Conservation (phyloP, 2,888 invertebrate species). For the Agriopis marginaria region DNA sequence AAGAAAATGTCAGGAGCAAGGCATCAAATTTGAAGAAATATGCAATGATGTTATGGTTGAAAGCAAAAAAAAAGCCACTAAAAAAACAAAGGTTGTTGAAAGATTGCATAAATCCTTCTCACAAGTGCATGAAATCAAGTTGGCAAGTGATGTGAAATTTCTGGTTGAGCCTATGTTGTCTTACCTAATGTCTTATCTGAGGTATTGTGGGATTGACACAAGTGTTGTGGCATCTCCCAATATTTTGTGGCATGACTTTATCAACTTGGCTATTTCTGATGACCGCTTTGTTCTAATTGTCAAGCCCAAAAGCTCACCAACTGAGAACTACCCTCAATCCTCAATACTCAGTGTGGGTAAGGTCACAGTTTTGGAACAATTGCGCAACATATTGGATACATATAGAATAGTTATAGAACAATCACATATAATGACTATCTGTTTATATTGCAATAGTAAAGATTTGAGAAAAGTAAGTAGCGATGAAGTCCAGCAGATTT, state of each 20-base stretch:
- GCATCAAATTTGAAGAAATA: slow-evolving; percentile 88
- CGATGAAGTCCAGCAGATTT: slow-evolving; percentile 66
- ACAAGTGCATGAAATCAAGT: slow-evolving; percentile 52
- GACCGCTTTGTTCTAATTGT: slow-evolving; percentile 67
- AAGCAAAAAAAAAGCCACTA: slow-evolving; percentile 79
- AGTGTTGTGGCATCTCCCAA: slow-evolving; percentile 87
- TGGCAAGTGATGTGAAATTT: slow-evolving; percentile 65
- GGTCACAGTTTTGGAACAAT: slow-evolving; percentile 86
- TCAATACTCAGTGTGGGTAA: slow-evolving; percentile 85
- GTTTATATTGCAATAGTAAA: slow-evolving; percentile 87
- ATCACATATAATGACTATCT: slow-evolving; percentile 90
- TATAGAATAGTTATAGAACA: slow-evolving; percentile 88
- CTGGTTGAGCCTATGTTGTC: slow-evolving; percentile 69
- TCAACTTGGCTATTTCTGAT: slow-evolving; percentile 74
- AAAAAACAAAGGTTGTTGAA: slow-evolving; percentile 68
- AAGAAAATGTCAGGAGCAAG: slow-evolving; percentile 71
- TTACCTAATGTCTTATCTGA: slow-evolving; percentile 67
- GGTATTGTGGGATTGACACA: slow-evolving; percentile 86
- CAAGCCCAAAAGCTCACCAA: slow-evolving; percentile 83
- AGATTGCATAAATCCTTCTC: slow-evolving; percentile 53
- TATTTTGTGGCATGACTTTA: slow-evolving; percentile 74
- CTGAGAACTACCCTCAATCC: slow-evolving; percentile 81
- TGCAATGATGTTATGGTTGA: slow-evolving; percentile 87
- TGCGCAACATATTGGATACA: slow-evolving; percentile 88
- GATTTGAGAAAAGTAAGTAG: slow-evolving; percentile 61